Evolutionary conservation across 2,888 invertebrate genomes (phyloP).

Genomic region (Ophion slaviceki): DNA sequence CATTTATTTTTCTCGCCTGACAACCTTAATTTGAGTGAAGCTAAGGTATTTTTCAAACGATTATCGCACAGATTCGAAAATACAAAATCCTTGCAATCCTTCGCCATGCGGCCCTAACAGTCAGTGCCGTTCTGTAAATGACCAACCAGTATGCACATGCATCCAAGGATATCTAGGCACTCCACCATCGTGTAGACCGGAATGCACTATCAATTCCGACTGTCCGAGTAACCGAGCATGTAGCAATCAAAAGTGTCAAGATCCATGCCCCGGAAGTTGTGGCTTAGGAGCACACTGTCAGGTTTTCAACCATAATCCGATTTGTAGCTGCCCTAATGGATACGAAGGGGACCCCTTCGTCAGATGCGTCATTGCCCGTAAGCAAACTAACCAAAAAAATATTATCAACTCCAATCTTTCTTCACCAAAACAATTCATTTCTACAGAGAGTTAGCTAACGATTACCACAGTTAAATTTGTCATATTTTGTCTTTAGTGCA

Average conservation of each 20-base stretch:
- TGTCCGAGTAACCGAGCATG: constrained; percentile 87
- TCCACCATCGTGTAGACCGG: constrained; percentile 83
- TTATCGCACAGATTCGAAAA: constrained; percentile 30
- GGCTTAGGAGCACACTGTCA: constrained; percentile 85
- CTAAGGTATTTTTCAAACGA: constrained; percentile 76
- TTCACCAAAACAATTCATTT: too few species aligned
- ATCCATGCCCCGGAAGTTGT: constrained; percentile 85
- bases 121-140: constrained; percentile 82
- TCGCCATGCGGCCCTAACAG: constrained; percentile 83
- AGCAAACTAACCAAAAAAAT: constrained; percentile 55
- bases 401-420: neutral
- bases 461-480: too few species aligned
- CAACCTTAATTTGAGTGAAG: constrained; percentile 81
- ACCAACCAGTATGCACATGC: constrained; percentile 84
- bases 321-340: constrained; percentile 83
- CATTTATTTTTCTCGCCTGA: constrained; percentile 72
- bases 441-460: too few species aligned
- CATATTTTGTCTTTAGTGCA: too few species aligned
- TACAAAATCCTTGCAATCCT: constrained; percentile 86
- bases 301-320: constrained; percentile 84
- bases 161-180: constrained; percentile 83
- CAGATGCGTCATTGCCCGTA: constrained; percentile 87
- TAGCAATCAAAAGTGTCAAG: constrained; percentile 88
- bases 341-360: constrained; percentile 91
- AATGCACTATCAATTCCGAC: constrained; percentile 83